These are phyloP conservation scores for Pseudorhombus dupliciocellatus DNA, from an alignment of 2,113 vertebrate genomes.

Conservation along the genomic window DNA sequence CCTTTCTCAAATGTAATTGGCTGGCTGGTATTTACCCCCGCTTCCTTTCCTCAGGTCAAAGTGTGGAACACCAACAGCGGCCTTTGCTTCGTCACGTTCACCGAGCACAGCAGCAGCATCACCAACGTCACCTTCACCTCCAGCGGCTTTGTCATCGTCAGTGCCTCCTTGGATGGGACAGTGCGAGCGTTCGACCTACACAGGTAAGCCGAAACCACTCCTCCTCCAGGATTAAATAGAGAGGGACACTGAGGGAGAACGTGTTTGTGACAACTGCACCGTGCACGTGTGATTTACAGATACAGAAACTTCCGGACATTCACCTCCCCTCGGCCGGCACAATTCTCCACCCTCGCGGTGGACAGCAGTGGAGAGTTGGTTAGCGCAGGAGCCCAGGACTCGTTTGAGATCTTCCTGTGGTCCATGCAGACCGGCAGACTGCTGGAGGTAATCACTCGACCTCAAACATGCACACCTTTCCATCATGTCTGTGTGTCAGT, in stretches of 20 bases:
- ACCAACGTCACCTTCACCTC: constrained; percentile 88
- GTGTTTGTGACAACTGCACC: not conserved
- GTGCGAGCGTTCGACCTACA: constrained; percentile 96
- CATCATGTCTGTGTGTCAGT: not conserved
- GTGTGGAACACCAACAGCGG: constrained; percentile 94
- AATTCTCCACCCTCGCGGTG: constrained; percentile 93
- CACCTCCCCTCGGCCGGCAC: constrained; percentile 89
- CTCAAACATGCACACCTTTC: not conserved
- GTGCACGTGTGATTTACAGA: constrained; percentile 51
- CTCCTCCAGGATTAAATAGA: not conserved
- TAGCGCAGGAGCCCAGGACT: constrained; percentile 93
- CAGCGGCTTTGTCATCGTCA: constrained; percentile 90
- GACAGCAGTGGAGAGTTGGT: constrained; percentile 93
- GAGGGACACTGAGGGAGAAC: not conserved
- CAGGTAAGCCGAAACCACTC: constrained; percentile 80
- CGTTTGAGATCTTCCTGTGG: constrained; percentile 98
- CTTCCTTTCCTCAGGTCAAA: constrained; percentile 85
- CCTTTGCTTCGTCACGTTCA: constrained; percentile 97
- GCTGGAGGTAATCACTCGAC: constrained; percentile 83
- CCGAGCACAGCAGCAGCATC: constrained; percentile 91
- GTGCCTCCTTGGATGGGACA: constrained; percentile 93
- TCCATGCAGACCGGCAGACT: constrained; percentile 96
- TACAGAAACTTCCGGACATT: constrained; percentile 98
- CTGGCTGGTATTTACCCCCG: too few species aligned
- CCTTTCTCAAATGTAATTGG: not conserved